Evolutionary conservation across 2,113 vertebrate genomes (phyloP), one percentile per base, ranked within the genome.

Genomic region (Centrocercus urophasianus): DNA sequence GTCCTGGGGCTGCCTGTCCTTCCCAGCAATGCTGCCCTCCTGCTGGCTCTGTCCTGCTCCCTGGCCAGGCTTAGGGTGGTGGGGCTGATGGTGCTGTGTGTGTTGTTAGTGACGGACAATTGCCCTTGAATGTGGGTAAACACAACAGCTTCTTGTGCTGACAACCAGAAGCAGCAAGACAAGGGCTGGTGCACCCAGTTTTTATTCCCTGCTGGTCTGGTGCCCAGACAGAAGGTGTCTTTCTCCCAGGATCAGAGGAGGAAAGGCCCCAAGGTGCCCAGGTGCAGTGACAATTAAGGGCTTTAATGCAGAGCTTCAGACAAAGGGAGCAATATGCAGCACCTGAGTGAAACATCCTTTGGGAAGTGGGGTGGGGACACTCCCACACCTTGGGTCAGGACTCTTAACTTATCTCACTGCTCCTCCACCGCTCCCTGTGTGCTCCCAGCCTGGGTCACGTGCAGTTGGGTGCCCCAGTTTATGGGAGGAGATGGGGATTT

Each of bases 91-190:
- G 56, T 64, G 61, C 27, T 64, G 73, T 54, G 6, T 95, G 79
- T 96, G 95, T 96, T 96, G 96, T 96, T 96, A 94, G 96, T 93
- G 92, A 96, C 86, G 56, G 88, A 25, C 4, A 0, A 88, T 36
- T 91, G 88, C 93, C 78, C 82, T 87, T 16, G 43, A 28, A 64
- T 22, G 56, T n/a, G 27, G 21, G 88, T 87, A 89, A 95, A 96
- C 90, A 93, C 60, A 73, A 34, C 40, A 73, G 20, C 83, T 90
- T 45, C 82, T 70, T 25, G 69, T 80, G 86, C 83, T 94, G 76
- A 81, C 92, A 88, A 91, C 82, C 92, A 93, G 93, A 54, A 73
- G 67, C 72, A 83, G 88, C 24, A 1, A 79, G 88, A 85, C 48
- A 11, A 42, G 67, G 85, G 88, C 93, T 94, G 92, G 54, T 76